A percentile compares a stretch with the other conserved stretches of the same genome.
phyloP scores from a whole-genome alignment of 1,140 invertebrate genomes.

The Trialeurodes vaporariorum region DNA sequence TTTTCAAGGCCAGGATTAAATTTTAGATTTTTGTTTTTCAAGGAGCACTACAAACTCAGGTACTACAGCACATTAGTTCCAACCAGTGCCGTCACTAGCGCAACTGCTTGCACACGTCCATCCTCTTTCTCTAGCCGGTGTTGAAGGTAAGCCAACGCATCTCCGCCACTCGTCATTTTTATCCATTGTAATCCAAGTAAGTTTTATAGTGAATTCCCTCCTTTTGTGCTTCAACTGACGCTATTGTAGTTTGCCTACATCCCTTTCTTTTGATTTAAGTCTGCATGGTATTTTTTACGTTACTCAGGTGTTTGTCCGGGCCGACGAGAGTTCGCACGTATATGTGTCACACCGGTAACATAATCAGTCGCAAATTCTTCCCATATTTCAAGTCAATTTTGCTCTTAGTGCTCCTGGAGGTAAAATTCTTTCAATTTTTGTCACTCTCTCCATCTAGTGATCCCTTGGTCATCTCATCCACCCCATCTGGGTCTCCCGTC shows the following conservation, averaged over 20 bases:
- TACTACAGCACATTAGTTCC: background rate
- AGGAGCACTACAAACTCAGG: background rate
- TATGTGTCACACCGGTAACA: background rate
- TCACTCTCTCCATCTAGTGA: background rate
- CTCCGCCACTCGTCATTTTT: background rate
- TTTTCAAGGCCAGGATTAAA: background rate
- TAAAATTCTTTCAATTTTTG: background rate
- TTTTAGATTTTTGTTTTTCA: background rate
- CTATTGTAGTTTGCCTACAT: background rate
- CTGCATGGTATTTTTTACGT: background rate
- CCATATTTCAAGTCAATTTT: background rate
- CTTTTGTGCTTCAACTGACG: background rate
- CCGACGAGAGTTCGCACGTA: background rate
- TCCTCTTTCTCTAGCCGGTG: background rate
- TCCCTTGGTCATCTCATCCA: too few species aligned
- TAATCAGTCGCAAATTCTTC: background rate
- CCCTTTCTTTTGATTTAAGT: background rate
- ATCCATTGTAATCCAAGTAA: background rate
- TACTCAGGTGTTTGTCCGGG: background rate
- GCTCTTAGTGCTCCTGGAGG: background rate
- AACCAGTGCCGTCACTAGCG: background rate
- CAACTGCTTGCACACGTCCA: background rate
- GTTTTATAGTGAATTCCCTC: background rate
- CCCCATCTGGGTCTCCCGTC: too few species aligned
- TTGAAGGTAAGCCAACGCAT: background rate